Evolutionary conservation across 1,140 invertebrate species (phyloP), one percentile per base, ranked within the genome.

Genomic region (Aphelinus certus): DNA sequence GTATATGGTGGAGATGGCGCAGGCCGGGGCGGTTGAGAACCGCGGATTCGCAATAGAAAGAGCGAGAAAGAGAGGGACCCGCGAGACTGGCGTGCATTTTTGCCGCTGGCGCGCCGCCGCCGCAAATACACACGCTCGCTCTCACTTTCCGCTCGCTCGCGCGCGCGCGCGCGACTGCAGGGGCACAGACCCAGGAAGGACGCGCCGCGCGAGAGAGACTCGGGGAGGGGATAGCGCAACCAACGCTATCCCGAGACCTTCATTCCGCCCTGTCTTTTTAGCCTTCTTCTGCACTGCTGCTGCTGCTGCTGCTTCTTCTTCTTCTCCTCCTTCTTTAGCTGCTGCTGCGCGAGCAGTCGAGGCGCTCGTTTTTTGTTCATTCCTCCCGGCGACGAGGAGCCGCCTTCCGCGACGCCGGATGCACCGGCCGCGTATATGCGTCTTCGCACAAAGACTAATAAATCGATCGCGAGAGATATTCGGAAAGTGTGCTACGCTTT

Each of bases 101-200:
- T 65, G 61, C 60, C 56, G 57, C 53, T 43, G 48, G 62, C n/a
- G 26, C 45, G 61, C 62, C 5, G 43, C 58, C 5, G 6, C 69
- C 57, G n/a, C 48, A 49, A 47, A 26, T 46, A 43, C 64, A 51
- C 45, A 45, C 46, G 66, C 1, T 60, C 43, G 51, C 65, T 67
- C 53, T 72, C 64, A 53, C 66, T 26, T 26, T 26, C 26, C 26
- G 56, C 70, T 74, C 67, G 48, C 65, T 67, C 60, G 57, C 56
- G 48, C 43, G 6, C 42, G 7, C 7, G 58, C 7, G 58, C 58
- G 58, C 58, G 26, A 7, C 69, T 63, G 78, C 58, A 65, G 85
- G 86, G 85, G 85, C 86, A 87, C 81, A 88, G 86, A 88, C 86
- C 86, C 86, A 88, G 86, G 86, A 88, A 88, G 86, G 87, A 87